Evolutionary conservation across 2,797 vertebrate genomes (phyloP).

Genomic region (Pelochelys cantorii): DNA sequence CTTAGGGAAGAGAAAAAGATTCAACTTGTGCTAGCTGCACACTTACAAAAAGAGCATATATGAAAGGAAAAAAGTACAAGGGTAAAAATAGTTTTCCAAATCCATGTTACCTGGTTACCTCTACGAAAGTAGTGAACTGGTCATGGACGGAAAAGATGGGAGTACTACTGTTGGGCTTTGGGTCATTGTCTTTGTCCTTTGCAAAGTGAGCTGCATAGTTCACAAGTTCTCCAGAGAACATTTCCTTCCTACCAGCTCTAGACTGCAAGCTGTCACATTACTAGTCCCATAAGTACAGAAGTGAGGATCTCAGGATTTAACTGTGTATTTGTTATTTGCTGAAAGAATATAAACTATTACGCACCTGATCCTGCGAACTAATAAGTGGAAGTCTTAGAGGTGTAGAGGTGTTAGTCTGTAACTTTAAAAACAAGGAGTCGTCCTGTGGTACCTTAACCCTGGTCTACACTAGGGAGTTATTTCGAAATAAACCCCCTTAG

Average conservation of each 20-base stretch:
- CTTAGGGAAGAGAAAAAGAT: neutral
- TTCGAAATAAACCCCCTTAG: too few relatives aligned
- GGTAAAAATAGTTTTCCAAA: neutral
- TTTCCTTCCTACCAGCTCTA: neutral
- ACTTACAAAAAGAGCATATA: neutral
- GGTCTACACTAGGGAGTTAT: too few relatives aligned
- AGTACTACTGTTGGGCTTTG: fast-evolving
- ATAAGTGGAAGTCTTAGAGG: neutral
- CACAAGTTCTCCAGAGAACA: neutral
- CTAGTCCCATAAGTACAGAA: neutral
- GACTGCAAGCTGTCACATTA: neutral
- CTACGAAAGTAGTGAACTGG: neutral
- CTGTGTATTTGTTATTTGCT: neutral
- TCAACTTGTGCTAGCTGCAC: fast-evolving
- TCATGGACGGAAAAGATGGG: neutral
- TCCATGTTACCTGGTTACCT: fast-evolving
- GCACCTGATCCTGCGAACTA: neutral
- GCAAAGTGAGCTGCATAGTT: neutral
- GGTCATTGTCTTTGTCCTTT: neutral
- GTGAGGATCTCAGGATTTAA: neutral
- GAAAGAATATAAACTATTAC: neutral
- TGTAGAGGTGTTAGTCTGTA: too few relatives aligned
- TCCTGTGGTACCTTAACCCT: too few relatives aligned
- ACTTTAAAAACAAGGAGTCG: too few relatives aligned
- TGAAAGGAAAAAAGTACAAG: neutral